These are phyloP conservation scores for Agrotis ipsilon DNA, from an alignment of 2,888 invertebrate genomes.

Conservation along the genomic window DNA sequence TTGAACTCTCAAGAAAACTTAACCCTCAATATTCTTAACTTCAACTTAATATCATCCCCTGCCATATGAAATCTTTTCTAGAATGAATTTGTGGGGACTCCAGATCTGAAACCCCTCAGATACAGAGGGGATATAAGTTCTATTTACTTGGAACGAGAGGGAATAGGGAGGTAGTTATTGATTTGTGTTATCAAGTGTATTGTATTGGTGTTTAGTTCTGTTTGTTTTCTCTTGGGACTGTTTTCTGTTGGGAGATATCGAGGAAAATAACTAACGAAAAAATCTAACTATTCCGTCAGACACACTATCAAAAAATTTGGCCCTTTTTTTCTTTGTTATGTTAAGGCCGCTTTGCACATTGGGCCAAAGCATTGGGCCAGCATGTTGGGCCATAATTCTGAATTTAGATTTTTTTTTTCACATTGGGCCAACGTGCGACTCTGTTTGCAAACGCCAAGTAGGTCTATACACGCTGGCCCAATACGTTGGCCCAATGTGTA, in stretches of 20 bases:
- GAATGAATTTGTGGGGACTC: slow-evolving; percentile 50
- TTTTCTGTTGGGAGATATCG: neutral
- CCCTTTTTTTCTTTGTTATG: too few relatives aligned
- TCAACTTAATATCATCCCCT: slow-evolving; percentile 27
- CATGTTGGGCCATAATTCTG: too few relatives aligned
- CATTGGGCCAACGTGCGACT: too few relatives aligned
- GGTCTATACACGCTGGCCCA: too few relatives aligned
- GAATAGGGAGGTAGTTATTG: slow-evolving; percentile 23
- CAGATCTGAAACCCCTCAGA: slow-evolving; percentile 33
- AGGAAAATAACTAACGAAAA: too few relatives aligned
- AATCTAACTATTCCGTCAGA: too few relatives aligned
- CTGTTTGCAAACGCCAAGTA: too few relatives aligned
- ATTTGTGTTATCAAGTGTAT: slow-evolving; percentile 18
- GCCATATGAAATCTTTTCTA: slow-evolving; percentile 45
- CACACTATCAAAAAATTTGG: too few relatives aligned
- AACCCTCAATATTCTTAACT: neutral
- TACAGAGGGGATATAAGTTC: slow-evolving; percentile 30
- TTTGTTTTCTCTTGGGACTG: neutral
- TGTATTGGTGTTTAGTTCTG: neutral
- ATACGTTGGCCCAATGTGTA: too few relatives aligned
- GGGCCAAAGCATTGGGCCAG: too few relatives aligned
- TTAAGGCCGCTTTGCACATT: too few relatives aligned
- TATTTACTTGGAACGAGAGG: slow-evolving; percentile 38
- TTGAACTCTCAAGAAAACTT: neutral
- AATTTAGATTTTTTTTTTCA: too few relatives aligned